Percentiles rank a stretch among this genome's conserved stretches.
phyloP scores from a whole-genome alignment of 2,888 invertebrate genomes.

The Portevinia maculata region DNA sequence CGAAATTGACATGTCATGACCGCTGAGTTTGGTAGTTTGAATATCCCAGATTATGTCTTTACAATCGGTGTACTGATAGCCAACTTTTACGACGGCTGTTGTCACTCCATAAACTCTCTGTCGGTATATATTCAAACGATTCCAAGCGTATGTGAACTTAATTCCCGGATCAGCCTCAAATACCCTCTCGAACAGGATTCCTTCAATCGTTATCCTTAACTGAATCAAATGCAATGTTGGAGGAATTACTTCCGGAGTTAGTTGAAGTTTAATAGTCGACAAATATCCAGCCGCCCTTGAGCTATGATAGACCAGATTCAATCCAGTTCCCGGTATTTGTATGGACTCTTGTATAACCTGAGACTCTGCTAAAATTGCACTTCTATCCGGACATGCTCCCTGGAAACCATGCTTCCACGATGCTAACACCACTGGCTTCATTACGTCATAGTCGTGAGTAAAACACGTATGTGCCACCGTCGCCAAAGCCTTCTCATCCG shows the following conservation, averaged over 20 bases:
- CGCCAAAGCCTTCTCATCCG: conserved; percentile 89
- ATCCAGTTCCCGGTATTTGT: conserved; percentile 95
- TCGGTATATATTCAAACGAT: conserved; percentile 96
- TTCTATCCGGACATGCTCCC: conserved; percentile 96
- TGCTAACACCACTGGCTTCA: conserved; percentile 96
- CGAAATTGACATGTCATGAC: conserved; percentile 98
- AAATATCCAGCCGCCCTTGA: conserved; percentile 96
- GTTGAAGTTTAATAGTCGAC: conserved; percentile 94
- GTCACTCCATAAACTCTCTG: conserved; percentile 98
- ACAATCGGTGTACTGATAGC: conserved; percentile 97
- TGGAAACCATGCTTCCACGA: conserved; percentile 98
- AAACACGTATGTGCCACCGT: conserved; percentile 90
- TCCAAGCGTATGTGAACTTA: conserved; percentile 99
- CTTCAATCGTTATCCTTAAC: conserved; percentile 96
- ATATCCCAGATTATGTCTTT: conserved; percentile 97
- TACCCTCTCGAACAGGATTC: conserved; percentile 94
- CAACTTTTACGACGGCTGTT: conserved; percentile 96
- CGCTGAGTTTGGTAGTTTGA: conserved; percentile 96
- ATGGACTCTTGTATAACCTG: conserved; percentile 98
- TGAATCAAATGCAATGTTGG: conserved; percentile 93
- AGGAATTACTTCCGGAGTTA: conserved; percentile 94
- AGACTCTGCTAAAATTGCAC: conserved; percentile 94
- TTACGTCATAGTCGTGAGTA: conserved; percentile 94
- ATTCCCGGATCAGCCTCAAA: conserved; percentile 98
- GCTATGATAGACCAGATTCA: conserved; percentile 98